Conservation (phyloP, 2,797 vertebrate genomes). For the Ptychobarbus kaznakovi region DNA sequence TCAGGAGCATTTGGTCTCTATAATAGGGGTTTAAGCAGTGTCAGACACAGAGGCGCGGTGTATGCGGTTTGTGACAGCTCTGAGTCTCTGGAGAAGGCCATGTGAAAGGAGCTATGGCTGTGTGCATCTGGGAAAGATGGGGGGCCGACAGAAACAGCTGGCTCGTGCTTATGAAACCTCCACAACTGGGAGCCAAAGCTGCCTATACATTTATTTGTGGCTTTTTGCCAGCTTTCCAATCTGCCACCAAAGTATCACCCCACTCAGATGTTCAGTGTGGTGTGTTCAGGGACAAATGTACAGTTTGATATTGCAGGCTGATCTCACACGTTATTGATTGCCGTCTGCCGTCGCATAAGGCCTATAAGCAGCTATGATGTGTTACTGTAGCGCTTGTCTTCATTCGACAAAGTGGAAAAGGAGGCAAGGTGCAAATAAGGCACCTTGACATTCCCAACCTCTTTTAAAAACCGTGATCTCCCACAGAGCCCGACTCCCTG, state of each 20-base stretch:
- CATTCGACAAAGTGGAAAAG: background rate
- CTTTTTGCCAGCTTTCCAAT: slow-evolving; percentile 51
- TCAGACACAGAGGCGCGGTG: slow-evolving; percentile 58
- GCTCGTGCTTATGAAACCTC: slow-evolving; percentile 57
- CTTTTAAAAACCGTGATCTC: slow-evolving; percentile 36
- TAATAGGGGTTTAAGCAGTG: slow-evolving; percentile 63
- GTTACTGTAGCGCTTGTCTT: background rate
- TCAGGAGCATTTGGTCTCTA: slow-evolving; percentile 48
- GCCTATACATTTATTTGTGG: slow-evolving; percentile 57
- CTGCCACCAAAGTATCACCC: slow-evolving; percentile 48
- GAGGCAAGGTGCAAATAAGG: background rate
- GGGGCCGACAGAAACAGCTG: slow-evolving; percentile 63
- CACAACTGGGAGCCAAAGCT: slow-evolving; percentile 50
- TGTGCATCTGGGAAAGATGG: slow-evolving; percentile 54
- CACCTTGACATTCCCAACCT: slow-evolving; percentile 39
- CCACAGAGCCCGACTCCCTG: slow-evolving; percentile 41
- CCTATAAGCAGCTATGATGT: slow-evolving; percentile 7
- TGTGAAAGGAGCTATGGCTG: slow-evolving; percentile 38
- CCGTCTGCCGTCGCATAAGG: background rate
- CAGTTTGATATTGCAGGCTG: background rate
- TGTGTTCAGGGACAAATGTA: slow-evolving; percentile 51
- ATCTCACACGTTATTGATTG: background rate
- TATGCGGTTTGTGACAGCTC: slow-evolving; percentile 52
- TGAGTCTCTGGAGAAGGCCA: slow-evolving; percentile 55
- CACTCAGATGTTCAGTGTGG: slow-evolving; percentile 39